These are phyloP conservation scores for Morone chrysops DNA, from an alignment of 2,113 vertebrate genomes.

Conservation along the genomic window DNA sequence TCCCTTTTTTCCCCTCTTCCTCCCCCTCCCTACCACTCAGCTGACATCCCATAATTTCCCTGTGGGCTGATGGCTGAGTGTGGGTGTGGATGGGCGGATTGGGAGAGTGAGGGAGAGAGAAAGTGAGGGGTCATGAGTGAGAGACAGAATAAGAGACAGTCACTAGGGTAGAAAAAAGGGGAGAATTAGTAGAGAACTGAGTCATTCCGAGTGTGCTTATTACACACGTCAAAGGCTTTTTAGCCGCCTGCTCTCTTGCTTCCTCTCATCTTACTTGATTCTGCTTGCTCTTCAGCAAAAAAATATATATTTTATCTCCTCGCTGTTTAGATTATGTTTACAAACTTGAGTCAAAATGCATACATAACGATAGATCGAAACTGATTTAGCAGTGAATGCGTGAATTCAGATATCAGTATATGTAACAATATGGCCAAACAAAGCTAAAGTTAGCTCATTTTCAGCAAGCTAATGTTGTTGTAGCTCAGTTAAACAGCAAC, in stretches of 20 bases:
- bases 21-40: constrained; percentile 16
- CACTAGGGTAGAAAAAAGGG: neutral
- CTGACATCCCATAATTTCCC: constrained; percentile 60
- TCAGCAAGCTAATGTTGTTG: no score
- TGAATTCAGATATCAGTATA: no score
- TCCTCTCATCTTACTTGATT: neutral
- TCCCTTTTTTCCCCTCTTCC: neutral
- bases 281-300: neutral
- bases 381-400: no score
- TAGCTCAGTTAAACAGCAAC: no score
- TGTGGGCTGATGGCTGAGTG: constrained; percentile 28
- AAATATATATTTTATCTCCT: neutral
- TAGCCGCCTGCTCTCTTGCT: neutral
- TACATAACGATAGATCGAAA: neutral
- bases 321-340: neutral
- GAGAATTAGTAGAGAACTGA: neutral
- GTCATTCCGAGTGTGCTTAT: neutral
- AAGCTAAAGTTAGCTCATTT: no score
- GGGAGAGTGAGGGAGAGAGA: neutral
- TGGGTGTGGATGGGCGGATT: constrained; percentile 23
- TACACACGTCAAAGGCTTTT: neutral
- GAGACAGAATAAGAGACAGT: neutral
- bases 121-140: neutral
- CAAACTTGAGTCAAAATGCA: neutral
- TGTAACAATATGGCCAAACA: no score